Conservation (phyloP, 53 echinoderm and acorn worm species). For the Zoroaster sp. region DNA sequence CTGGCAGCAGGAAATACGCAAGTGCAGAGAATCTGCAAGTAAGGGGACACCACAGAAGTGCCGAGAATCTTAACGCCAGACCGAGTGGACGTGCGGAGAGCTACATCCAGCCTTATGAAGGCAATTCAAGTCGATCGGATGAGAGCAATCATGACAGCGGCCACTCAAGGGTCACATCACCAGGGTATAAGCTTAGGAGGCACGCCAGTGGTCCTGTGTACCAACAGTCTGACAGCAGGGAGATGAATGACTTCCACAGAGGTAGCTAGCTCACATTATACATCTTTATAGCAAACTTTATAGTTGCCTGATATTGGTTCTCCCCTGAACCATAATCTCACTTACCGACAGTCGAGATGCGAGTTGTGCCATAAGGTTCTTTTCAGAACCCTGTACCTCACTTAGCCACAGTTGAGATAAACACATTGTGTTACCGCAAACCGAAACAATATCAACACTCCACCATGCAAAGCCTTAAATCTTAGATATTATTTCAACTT, state of each 20-base stretch:
- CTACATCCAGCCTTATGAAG: background rate
- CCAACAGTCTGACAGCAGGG: slow-evolving; percentile 21
- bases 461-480: no score
- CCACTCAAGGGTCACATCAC: background rate
- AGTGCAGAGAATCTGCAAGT: slow-evolving; percentile 44
- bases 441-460: no score
- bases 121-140: slow-evolving; percentile 58
- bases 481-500: no score
- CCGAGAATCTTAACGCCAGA: slow-evolving; percentile 35
- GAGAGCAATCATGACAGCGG: slow-evolving; percentile 7
- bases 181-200: slow-evolving; percentile 65
- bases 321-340: no score
- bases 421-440: no score
- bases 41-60: slow-evolving; percentile 30
- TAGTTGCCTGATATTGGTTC: no score
- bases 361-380: no score
- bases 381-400: no score
- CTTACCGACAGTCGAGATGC: no score
- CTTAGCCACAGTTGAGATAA: no score
- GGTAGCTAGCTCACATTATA: slow-evolving; percentile 8
- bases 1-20: slow-evolving; percentile 24
- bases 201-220: slow-evolving; percentile 79
- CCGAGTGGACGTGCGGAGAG: background rate
- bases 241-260: slow-evolving; percentile 54
- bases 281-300: background rate